A percentile compares a stretch with the other conserved stretches of the same genome.
Evolutionary conservation across 2,888 invertebrate species (phyloP).

Genomic region (Pristionchus japonicus): DNA sequence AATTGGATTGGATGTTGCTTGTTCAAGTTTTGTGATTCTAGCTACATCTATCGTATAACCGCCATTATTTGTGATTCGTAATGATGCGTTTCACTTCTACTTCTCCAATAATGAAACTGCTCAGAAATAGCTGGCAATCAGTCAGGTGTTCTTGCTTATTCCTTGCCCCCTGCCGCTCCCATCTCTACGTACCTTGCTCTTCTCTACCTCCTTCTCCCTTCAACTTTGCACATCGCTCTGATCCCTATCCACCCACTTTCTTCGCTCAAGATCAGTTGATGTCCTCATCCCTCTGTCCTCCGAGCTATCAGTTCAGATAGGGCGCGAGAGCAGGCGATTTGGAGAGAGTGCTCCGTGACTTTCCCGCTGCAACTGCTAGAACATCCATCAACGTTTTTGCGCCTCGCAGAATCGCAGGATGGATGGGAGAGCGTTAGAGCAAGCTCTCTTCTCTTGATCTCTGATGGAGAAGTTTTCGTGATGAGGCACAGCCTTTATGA

Average conservation of each 20-base stretch:
- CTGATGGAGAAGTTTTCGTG: neutral
- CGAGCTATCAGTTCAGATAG: too few relatives aligned
- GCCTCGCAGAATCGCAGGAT: neutral
- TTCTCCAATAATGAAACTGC: neutral
- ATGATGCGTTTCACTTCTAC: neutral
- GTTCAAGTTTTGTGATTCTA: neutral
- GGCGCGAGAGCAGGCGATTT: too few relatives aligned
- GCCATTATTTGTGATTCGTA: neutral
- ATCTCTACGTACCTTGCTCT: conserved; percentile 8
- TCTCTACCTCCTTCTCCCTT: neutral
- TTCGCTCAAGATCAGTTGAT: too few relatives aligned
- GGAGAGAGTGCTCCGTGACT: neutral
- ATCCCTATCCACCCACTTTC: too few relatives aligned
- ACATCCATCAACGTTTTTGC: conserved; percentile 7
- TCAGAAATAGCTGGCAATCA: too few relatives aligned
- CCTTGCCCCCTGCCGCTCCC: neutral
- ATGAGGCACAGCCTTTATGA: neutral
- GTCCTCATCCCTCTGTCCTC: too few relatives aligned
- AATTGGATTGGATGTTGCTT: too few relatives aligned
- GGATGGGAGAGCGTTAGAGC: neutral
- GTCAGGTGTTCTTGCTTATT: neutral
- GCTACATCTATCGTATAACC: neutral
- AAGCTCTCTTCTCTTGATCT: neutral
- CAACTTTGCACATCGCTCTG: neutral
- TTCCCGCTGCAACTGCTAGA: neutral